Percentiles rank a stretch among this genome's conserved stretches.
Evolutionary conservation across 2,888 invertebrate species (phyloP).

Genomic region (Tuberolachnus salignus): DNA sequence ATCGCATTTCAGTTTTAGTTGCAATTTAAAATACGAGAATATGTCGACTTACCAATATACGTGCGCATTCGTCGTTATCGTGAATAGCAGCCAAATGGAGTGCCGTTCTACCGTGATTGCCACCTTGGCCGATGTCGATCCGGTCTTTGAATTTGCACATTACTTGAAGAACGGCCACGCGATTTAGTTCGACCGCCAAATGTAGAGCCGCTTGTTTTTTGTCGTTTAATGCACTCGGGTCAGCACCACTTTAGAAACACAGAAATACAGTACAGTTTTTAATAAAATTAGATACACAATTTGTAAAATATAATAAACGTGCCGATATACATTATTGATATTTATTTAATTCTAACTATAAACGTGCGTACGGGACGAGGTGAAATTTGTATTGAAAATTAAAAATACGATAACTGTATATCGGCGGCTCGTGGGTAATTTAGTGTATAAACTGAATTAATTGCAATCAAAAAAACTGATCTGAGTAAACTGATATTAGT

Average conservation of each 20-base stretch:
- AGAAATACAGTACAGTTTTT: not conserved
- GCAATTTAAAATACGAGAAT: not conserved
- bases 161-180: constrained; percentile 72
- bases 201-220: constrained; percentile 81
- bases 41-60: constrained; percentile 72
- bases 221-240: constrained; percentile 74
- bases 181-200: constrained; percentile 78
- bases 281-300: not conserved
- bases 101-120: constrained; percentile 80
- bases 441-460: no score
- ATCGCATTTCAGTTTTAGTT: not conserved
- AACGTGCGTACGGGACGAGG: no score
- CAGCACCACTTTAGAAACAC: constrained; percentile 68
- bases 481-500: no score
- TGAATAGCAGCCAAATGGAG: constrained; percentile 84
- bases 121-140: constrained; percentile 77
- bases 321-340: no score
- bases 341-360: no score
- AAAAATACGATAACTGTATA: no score
- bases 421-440: no score
- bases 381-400: no score
- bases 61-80: constrained; percentile 81
- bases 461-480: no score
- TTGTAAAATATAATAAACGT: not conserved
- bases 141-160: constrained; percentile 73